Evolutionary conservation across 2,113 vertebrate genomes (phyloP), one percentile per base, ranked within the genome.

Genomic region (Cryptomyrus ogoouensis): DNA sequence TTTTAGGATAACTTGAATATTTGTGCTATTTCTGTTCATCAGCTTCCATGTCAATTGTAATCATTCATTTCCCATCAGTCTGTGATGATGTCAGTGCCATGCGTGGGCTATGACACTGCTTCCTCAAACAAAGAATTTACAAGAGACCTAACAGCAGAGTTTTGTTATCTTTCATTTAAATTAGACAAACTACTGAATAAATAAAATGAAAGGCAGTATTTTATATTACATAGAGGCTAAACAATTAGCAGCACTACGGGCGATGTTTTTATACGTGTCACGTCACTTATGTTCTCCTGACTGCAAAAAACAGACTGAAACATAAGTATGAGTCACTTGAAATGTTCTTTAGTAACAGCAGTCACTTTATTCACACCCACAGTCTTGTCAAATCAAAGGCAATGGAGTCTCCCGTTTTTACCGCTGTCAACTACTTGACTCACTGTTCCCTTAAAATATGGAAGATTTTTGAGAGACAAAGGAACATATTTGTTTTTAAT

Each of bases 351-450:
- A 87, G 31, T 66, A 19, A 31, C 42, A 53, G 39, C 74, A 58
- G 10, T 62, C 27, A 52, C 35, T 84, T 50, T 19, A 42, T 83
- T 88, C 42, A 19, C 13, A 17, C 27, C 83, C 52, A 31, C 53
- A 35, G 39, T 21, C 89, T 90, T 90, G 42, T 66, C 56, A 86
- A 47, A 90, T 89, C 83, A 87, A 66, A 90, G n/a, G 56, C 52
- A 87, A 85, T 7, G 42, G 17, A n/a, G 56, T 42, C 46, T 87
- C 85, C 21, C 13, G 5, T 47, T 86, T 87, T 46, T 49, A 42
- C 7, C 19, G 24, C 44, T 87, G 89, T 70, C 56, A 87, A 52
- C 53, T 83, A 74, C 46, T 87, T 90, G 46, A 70, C 58, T 70
- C n/a, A 49, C 50, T 86, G 9, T 66, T 86, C 27, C 27, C 44